These are phyloP conservation scores for Caenorhabditis imperialis DNA, from an alignment of 2,888 invertebrate genomes.

Conservation along the genomic window DNA sequence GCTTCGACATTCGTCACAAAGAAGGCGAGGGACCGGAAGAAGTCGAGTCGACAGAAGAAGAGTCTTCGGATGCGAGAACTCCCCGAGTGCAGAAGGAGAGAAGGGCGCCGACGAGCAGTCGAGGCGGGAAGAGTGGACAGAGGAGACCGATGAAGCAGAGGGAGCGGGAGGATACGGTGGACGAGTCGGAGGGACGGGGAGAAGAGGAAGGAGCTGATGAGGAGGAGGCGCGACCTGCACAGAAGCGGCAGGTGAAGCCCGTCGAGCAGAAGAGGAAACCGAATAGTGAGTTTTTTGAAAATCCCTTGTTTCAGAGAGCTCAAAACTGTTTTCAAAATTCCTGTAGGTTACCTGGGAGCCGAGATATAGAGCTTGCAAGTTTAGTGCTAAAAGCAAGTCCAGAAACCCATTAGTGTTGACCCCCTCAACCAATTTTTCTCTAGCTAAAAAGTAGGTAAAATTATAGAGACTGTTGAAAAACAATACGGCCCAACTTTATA, in stretches of 20 bases:
- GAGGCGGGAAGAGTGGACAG: slow-evolving; percentile 7
- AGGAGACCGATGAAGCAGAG: slow-evolving; percentile 47
- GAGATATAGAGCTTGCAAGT: not conserved
- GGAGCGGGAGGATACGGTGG: slow-evolving; percentile 54
- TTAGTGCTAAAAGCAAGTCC: too few relatives aligned
- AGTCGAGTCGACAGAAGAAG: slow-evolving; percentile 47
- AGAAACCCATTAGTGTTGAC: too few relatives aligned
- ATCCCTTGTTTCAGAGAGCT: too few relatives aligned
- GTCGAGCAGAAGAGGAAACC: slow-evolving; percentile 19
- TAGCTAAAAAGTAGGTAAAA: too few relatives aligned
- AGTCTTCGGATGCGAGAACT: slow-evolving; percentile 16
- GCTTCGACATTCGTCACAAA: slow-evolving; percentile 53
- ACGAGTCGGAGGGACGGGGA: slow-evolving; percentile 33
- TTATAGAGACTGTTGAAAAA: too few relatives aligned
- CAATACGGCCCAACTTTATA: too few relatives aligned
- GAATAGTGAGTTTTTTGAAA: slow-evolving; percentile 27
- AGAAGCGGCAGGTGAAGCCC: slow-evolving; percentile 27
- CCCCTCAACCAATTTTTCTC: too few relatives aligned
- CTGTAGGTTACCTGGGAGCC: too few relatives aligned
- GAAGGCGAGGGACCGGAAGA: slow-evolving; percentile 32
- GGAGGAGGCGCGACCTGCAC: slow-evolving; percentile 26
- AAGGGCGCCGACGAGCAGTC: not conserved
- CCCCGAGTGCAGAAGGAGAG: slow-evolving; percentile 22
- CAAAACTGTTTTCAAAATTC: too few relatives aligned
- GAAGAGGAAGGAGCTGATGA: slow-evolving; percentile 5